Base-by-base conservation (phyloP, 2,888 invertebrate species). In the Drosophila rubida region DNA sequence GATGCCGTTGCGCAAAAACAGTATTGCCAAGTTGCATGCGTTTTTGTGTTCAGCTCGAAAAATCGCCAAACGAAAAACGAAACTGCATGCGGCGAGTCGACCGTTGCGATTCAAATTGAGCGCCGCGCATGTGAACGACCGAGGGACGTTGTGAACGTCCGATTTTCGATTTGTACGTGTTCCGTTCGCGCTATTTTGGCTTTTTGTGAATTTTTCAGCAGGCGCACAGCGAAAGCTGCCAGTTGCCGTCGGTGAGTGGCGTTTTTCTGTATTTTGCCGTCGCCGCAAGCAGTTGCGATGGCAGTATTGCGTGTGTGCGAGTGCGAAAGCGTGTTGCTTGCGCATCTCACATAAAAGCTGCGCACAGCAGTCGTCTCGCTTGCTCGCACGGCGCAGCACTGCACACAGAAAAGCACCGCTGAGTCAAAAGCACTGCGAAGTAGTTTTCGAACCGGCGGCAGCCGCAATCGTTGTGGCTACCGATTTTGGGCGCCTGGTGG, bases 141-240 rank as follows among this genome's bases (percentile, higher is more conserved):
- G 53, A 69, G 79, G 60, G 62, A 78, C 70, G 71, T 44, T 75
- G 75, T 72, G 76, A 78, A 77, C 80, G 84, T 58, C 73, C 53
- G 59, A 69, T 80, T 68, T 71, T 75, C 81, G 75, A 75, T 80
- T 80, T 71, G 69, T 82, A 59, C 81, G 86, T 62, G 61, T 82
- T 82, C 62, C 66, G 76, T 78, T 88, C 88, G 83, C 88, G 88
- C 83, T 88, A 83, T 83, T 83, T 88, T 83, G 87, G 81, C 87
- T 82, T 88, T 87, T 87, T 87, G 87, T 84, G 85, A 88, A 84
- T 84, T 88, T 84, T 76, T 68, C 48, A 84, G 8, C 64, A 87
- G 88, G 84, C 25, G 37, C 79, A 0, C 88, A 84, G 79, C 69
- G 51, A 50, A 63, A 67, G 67, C 51, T 27, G 70, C 7, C 37